Evolutionary conservation across 2,888 invertebrate species (phyloP), one percentile per base, ranked within the genome.

Genomic region (Caenorhabditis plicata): DNA sequence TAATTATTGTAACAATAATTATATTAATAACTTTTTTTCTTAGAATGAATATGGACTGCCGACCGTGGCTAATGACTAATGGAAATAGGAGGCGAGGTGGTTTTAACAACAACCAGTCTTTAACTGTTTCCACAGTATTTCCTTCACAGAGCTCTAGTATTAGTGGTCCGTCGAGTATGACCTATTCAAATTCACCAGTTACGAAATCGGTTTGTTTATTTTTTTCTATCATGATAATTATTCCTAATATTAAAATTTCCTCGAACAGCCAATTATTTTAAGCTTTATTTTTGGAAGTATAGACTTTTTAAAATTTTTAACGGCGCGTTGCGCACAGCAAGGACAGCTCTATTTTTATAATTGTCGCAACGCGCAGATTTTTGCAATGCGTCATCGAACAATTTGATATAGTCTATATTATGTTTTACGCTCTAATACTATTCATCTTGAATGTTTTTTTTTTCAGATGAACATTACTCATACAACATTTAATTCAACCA

Each of bases 1-100:
- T 31, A 22, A 11, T 9, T 17, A 7, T 7, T 41, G 5, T 25
- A 8, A 23, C 19, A 39, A 39, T 19, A 23, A 39, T 9, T 23
- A n/a, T n/a, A n/a, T n/a, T 13, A 39, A 5, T 19, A 39, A 39
- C 25, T 33, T 32, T 41, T 5, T 48, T 57, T 9, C 22, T 27
- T 23, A 60, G 46, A 19, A 60, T 60, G 60, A 60, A 53, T 9
- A 32, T 36, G 13, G 60, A 60, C 13, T 60, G 60, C 31, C 40
- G 53, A n/a, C 39, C 49, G 15, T 60, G 60, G 60, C 23, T 60
- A 5, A 27, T 43, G 25, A 36, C 45, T 17, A 38, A 43, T 15
- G 31, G 46, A 19, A 13, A 52, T 17, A 22, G 58, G 11, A 36
- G 50, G 2, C 40, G 46, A 17, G 26, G 43, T n/a, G 39, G 40